A percentile compares a stretch with the other conserved stretches of the same genome.
phyloP scores from a whole-genome alignment of 2,113 vertebrate genomes.

The Caranx melampygus region DNA sequence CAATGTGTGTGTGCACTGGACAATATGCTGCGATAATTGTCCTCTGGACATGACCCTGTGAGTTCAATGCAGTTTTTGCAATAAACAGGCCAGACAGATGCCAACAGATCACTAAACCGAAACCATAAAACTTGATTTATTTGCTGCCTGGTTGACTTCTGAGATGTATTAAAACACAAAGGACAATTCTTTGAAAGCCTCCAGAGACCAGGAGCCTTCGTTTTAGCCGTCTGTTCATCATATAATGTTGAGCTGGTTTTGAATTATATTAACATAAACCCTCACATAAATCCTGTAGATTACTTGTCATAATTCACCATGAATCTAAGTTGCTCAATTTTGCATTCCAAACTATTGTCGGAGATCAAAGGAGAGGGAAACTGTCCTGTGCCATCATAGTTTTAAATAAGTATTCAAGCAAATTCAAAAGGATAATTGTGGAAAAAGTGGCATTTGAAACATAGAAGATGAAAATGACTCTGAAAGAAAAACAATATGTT shows the following conservation, averaged over 20 bases:
- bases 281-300: not conserved
- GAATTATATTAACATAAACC: not conserved
- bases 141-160: constrained; percentile 16
- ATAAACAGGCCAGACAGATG: constrained; percentile 2
- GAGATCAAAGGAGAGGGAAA: not conserved
- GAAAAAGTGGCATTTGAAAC: constrained; percentile 10
- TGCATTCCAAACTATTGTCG: not conserved
- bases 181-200: constrained; percentile 23
- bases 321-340: not conserved
- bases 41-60: not conserved
- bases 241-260: not conserved
- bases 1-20: constrained; percentile 4
- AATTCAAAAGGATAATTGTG: not conserved
- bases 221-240: constrained; percentile 14
- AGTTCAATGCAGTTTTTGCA: constrained; percentile 18
- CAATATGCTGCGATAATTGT: constrained; percentile 2
- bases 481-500: not conserved
- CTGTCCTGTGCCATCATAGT: not conserved
- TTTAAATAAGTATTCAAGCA: constrained; percentile 11
- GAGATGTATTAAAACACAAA: constrained; percentile 44
- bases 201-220: not conserved
- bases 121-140: constrained; percentile 27
- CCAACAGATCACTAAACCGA: not conserved
- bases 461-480: not conserved
- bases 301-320: not conserved